Evolutionary conservation across 2,113 vertebrate species (phyloP), one percentile per base, ranked within the genome.

Genomic region (Tinamus guttatus): DNA sequence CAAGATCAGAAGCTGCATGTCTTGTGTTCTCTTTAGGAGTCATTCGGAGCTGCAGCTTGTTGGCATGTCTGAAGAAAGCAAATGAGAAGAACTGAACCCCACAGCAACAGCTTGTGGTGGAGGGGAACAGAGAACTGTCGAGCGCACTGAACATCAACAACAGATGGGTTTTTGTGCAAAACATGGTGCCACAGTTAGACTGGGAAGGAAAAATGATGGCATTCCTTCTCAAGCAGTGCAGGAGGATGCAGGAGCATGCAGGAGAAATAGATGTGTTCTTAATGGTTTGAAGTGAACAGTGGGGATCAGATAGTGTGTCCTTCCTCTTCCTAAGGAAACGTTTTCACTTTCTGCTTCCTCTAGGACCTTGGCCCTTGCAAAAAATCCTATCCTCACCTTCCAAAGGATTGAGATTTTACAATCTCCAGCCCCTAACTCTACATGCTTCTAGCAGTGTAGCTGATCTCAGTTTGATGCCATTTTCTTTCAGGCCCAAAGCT

Each of bases 91-190:
- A 86, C 84, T n/a, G 86, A 97, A 95, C 89, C 87, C 81, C 92
- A 78, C 67, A 90, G 92, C 89, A 97, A 96, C 95, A 97, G 95
- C 93, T 97, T 97, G 96, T 94, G 80, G 85, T 95, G 74, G 78
- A 95, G 91, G 54, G 93, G 93, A 96, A 85, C 68, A 91, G 80
- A 95, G 94, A 95, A 67, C 85, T 96, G 89, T 89, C 79, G 7
- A 96, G 94, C 92, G 93, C 85, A 62, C 62, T 91, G 96, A 96
- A 74, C 84, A 81, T 97, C 96, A 97, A 97, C 94, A 97, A 92
- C 95, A 97, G 96, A 97, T 97, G 96, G 96, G 43, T 30, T 97
- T 93, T 94, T 95, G 92, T 96, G 88, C 90, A 90, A 93, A 97
- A 91, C 74, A 85, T 93, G 91, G 95, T 87, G 60, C 81, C 80